phyloP scores from a whole-genome alignment of 2,113 vertebrate genomes.

The Odobenus rosmarus region DNA sequence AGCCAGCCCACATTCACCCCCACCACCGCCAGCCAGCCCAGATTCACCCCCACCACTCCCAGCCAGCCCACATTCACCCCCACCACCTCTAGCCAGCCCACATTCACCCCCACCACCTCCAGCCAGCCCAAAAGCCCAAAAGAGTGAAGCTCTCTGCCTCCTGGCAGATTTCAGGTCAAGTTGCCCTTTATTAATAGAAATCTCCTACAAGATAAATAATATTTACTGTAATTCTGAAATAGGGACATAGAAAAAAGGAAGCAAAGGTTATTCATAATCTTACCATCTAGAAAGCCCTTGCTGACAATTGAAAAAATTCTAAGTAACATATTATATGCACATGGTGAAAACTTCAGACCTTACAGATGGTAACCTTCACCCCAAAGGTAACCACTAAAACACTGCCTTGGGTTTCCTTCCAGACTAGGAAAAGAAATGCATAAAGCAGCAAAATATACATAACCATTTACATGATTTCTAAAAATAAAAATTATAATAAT shows the following conservation, averaged over 20 bases:
- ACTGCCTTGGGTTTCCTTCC: not conserved
- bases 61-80: not conserved
- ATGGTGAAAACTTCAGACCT: not conserved
- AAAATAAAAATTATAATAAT: not conserved
- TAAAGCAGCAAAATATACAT: not conserved
- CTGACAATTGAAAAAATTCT: not conserved
- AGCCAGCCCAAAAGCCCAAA: not conserved
- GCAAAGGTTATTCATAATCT: not conserved
- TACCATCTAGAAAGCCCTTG: not conserved
- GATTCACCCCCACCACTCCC: not conserved
- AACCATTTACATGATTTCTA: not conserved
- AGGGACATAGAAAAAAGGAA: not conserved
- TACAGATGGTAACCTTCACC: not conserved
- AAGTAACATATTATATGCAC: not conserved
- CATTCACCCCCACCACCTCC: not conserved
- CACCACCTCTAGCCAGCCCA: not conserved
- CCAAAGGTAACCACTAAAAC: not conserved
- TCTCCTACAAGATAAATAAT: not conserved
- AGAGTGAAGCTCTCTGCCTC: not conserved
- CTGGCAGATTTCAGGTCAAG: not conserved
- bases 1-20: too few relatives aligned
- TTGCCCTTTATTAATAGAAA: conserved; percentile 22
- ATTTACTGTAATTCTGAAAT: conserved; percentile 15
- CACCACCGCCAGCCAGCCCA: too few relatives aligned
- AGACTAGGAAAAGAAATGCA: not conserved